Conservation (phyloP, 1,140 invertebrate genomes). For the Papilio helenus region DNA sequence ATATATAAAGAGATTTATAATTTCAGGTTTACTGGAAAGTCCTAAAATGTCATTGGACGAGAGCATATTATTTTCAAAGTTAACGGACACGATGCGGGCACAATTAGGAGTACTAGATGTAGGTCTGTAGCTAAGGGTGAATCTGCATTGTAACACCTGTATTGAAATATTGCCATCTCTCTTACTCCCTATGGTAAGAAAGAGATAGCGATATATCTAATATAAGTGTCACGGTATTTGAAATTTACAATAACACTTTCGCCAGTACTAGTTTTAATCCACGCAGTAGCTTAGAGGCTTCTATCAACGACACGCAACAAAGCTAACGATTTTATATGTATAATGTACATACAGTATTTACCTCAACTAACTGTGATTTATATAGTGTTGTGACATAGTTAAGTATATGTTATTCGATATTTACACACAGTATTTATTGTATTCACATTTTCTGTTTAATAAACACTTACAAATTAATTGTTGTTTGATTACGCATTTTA, state of each 20-base stretch:
- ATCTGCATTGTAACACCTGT: background rate
- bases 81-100: conserved; percentile 86
- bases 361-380: conserved; percentile 78
- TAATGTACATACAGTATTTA: conserved; percentile 59
- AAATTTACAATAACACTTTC: conserved; percentile 36
- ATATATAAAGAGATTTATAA: conserved; percentile 31
- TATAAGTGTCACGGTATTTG: no score
- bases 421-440: conserved; percentile 36
- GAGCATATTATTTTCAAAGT: conserved; percentile 85
- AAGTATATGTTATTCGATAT: conserved; percentile 31
- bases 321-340: conserved; percentile 16
- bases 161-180: no score
- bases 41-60: conserved; percentile 85
- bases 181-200: no score
- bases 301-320: conserved; percentile 38
- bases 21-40: conserved; percentile 86
- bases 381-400: conserved; percentile 53
- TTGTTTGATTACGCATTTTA: conserved; percentile 20
- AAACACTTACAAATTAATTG: conserved; percentile 25
- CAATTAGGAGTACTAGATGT: conserved; percentile 85
- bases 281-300: conserved; percentile 30
- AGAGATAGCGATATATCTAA: no score
- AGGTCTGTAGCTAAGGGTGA: conserved; percentile 46
- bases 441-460: conserved; percentile 34
- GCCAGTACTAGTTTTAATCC: conserved; percentile 50